Conservation (phyloP, 2,113 vertebrate genomes). For the Dromiciops gliroides region DNA sequence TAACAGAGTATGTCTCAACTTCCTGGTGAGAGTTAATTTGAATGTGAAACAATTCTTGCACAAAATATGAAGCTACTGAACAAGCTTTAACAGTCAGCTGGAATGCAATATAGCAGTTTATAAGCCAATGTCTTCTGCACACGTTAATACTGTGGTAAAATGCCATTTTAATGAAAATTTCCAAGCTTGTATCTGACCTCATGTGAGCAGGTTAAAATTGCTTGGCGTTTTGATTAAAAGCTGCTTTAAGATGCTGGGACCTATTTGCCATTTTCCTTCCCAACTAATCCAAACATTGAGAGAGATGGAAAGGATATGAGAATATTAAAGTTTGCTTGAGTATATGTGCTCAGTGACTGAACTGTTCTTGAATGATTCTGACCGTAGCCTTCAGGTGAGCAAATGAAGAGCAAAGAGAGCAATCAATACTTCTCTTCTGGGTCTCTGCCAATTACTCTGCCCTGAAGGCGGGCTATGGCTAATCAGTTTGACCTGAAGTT, state of each 20-base stretch:
- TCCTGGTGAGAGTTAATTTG: background rate
- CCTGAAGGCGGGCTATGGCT: background rate
- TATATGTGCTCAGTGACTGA: background rate
- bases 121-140: background rate
- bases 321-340: background rate
- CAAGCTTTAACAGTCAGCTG: background rate
- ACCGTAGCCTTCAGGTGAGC: background rate
- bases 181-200: background rate
- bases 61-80: background rate
- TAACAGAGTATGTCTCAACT: background rate
- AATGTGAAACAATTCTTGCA: background rate
- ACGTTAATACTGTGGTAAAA: background rate
- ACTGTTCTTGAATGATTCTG: background rate
- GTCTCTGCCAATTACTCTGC: background rate
- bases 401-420: background rate
- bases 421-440: background rate
- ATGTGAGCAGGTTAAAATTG: background rate
- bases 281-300: background rate
- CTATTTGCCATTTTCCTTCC: background rate
- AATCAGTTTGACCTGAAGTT: background rate
- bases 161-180: background rate
- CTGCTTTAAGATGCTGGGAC: background rate
- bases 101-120: background rate
- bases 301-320: background rate
- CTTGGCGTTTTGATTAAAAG: background rate